phyloP scores from a whole-genome alignment of 2,888 invertebrate genomes.

The Xylota segnis region DNA sequence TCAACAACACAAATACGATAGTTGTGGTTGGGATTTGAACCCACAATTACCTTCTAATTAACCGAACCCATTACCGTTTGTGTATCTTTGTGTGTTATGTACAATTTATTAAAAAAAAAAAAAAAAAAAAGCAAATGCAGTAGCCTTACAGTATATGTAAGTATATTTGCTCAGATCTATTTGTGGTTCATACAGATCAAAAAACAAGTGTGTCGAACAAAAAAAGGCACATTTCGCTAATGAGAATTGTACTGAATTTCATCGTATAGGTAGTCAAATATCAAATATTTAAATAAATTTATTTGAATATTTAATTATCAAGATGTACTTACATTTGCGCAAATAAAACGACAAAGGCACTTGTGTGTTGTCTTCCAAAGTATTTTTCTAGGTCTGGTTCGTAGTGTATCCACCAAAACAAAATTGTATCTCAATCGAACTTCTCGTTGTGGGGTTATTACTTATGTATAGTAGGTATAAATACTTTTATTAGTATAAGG shows the following conservation, averaged over 20 bases:
- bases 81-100: too few species aligned
- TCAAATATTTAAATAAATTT: background rate
- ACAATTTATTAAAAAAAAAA: too few species aligned
- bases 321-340: conserved; percentile 45
- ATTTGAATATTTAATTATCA: conserved; percentile 5
- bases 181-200: too few species aligned
- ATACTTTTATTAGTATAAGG: conserved; percentile 20
- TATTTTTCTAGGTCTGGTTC: conserved; percentile 2
- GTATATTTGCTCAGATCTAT: too few species aligned
- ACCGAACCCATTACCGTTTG: too few species aligned
- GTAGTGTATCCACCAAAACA: conserved; percentile 20
- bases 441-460: conserved; percentile 30
- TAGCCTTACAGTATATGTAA: too few species aligned
- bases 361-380: conserved; percentile 27
- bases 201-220: too few species aligned
- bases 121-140: too few species aligned
- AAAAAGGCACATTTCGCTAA: too few species aligned
- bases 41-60: too few species aligned
- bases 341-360: conserved; percentile 13
- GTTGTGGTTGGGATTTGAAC: too few species aligned
- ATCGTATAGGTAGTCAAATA: background rate
- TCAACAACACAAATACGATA: too few species aligned
- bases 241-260: background rate
- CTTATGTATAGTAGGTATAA: conserved; percentile 11
- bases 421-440: conserved; percentile 38